Evolutionary conservation across 2,888 invertebrate species (phyloP).

Genomic region (Zygaena filipendulae): DNA sequence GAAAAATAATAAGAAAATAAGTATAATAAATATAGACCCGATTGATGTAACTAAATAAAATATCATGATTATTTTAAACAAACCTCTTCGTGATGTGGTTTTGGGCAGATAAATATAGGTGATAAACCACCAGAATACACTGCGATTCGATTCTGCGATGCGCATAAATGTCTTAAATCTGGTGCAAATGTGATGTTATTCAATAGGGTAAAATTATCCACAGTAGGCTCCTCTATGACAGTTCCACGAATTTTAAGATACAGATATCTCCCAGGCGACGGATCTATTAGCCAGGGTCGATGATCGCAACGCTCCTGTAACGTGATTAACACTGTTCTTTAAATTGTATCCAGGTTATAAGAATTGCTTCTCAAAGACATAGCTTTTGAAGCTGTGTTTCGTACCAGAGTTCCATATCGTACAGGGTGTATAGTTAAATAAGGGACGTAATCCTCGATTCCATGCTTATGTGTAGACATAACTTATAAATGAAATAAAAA

Average conservation of each 20-base stretch:
- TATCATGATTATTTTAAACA: no score
- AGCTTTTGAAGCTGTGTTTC: no score
- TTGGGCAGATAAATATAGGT: constrained; percentile 70
- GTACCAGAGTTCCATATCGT: no score
- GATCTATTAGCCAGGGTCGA: constrained; percentile 84
- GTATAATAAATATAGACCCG: no score
- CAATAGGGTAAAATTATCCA: constrained; percentile 60
- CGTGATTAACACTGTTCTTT: background rate
- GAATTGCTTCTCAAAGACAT: no score
- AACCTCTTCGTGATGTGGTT: constrained; percentile 45
- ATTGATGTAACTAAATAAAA: no score
- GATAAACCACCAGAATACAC: constrained; percentile 78
- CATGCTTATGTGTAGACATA: no score
- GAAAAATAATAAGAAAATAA: no score
- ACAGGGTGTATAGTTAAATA: no score
- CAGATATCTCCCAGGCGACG: constrained; percentile 77
- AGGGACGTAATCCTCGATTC: no score
- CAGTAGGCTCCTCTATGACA: constrained; percentile 55
- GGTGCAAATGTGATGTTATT: constrained; percentile 69
- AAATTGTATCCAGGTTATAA: constrained; percentile 8
- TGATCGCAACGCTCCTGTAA: constrained; percentile 82
- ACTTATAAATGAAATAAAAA: no score
- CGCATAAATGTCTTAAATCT: constrained; percentile 70
- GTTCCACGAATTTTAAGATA: constrained; percentile 82
- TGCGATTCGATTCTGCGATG: constrained; percentile 81